Base-by-base conservation (phyloP, 2,113 vertebrate genomes). In the Xiphias gladius region DNA sequence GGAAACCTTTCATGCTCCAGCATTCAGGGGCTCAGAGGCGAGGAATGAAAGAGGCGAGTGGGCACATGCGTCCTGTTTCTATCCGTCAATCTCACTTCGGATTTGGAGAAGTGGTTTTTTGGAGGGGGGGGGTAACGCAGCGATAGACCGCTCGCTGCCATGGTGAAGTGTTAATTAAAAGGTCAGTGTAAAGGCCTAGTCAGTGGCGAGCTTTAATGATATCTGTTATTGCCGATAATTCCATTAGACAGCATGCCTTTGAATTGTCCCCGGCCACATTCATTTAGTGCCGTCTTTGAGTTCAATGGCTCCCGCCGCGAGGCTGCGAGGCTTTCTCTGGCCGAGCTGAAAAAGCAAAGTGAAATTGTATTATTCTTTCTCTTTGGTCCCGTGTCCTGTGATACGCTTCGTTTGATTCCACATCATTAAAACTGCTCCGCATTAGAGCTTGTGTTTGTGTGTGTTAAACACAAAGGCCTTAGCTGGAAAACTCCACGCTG, bases 1-100 rank as follows among this genome's bases (percentile, higher is more conserved):
- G 87, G 89, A 82, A 91, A 91, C 89, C 87, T 84, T 87, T 91
- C 85, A 86, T 81, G 73, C n/a, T 35, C 24, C 19, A 1, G 24
- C 28, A 24, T 76, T 79, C 52, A 52, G 63, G 35, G 10, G 54
- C 68, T 85, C 79, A 72, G 74, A 82, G 81, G 78, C 61, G 26
- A 68, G 57, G 66, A 83, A 83, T 89, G 64, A 89, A 88, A 86
- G 73, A 67, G 69, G 69, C 63, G 58, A 87, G 76, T 65, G 57
- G 82, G 63, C 62, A 57, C 82, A 63, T 35, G 17, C 24, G 28
- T 48, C 64, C 46, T 26, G 73, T 68, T 39, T 57, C 58, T 64
- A 26, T 73, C 75, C 22, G 26, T 61, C 81, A 41, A 35, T 50
- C n/a, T 7, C 35, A 11, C 61, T 63, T 16, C 66, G 75, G 20